Conservation (phyloP, 2,888 invertebrate genomes). For the Chironomus tentans region DNA sequence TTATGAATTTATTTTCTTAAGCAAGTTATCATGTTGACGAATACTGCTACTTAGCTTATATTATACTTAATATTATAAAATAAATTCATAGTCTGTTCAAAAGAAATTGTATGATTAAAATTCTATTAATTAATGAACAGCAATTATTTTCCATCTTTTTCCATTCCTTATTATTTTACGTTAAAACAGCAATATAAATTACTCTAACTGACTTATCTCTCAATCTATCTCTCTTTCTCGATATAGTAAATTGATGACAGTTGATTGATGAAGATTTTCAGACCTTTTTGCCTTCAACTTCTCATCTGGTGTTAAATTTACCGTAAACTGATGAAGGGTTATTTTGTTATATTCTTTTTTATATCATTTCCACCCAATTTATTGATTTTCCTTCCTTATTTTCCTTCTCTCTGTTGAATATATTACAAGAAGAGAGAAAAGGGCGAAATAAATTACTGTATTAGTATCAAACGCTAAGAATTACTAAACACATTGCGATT, state of each 20-base stretch:
- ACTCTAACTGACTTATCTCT: neutral
- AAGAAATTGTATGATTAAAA: no score
- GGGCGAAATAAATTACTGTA: no score
- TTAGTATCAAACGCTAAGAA: no score
- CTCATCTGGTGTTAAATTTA: neutral
- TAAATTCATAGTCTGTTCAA: no score
- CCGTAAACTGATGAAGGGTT: conserved; percentile 20
- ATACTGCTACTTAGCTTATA: neutral
- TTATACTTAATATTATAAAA: neutral
- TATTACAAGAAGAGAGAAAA: no score
- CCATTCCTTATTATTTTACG: no score
- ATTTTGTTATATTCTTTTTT: neutral
- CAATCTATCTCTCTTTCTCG: neutral
- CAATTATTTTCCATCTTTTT: no score
- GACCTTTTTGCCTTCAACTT: neutral
- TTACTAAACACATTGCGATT: no score
- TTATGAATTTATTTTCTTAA: neutral
- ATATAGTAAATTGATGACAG: neutral
- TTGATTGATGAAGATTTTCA: conserved; percentile 11
- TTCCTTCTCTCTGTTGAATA: neutral
- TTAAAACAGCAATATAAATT: neutral
- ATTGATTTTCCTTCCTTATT: neutral
- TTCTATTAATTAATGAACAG: no score
- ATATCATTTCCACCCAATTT: neutral
- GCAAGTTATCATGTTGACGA: neutral